Evolutionary conservation across 2,888 invertebrate genomes (phyloP), one percentile per base, ranked within the genome.

Genomic region (Sphaerophoria taeniata): DNA sequence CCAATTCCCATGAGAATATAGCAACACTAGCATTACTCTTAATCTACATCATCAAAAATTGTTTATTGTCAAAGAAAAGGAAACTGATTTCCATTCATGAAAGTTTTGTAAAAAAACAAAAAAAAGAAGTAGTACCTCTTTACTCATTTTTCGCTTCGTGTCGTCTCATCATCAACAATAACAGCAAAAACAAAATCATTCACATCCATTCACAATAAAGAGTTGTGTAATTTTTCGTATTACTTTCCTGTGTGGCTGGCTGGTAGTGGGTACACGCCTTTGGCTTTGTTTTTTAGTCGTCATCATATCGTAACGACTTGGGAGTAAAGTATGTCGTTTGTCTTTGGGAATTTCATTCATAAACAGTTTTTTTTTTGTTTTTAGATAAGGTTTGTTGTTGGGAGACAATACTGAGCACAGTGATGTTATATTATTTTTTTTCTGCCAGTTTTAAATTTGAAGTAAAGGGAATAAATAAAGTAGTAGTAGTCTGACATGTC

Each of bases 41-140:
- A 14, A 12, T 49, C 7, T 65, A 49, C 47, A 53, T 67, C 67
- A 43, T 67, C 53, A 31, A 45, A 34, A 34, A 31, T 65, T 73
- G 24, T 24, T 74, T 34, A 36, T 78, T 81, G 65, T 76, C 75
- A 71, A 72, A 76, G 58, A 76, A 67, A 67, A 79, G 78, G 70
- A 74, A 71, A 79, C 78, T 65, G 74, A 83, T 79, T 83, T 84
- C 79, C 83, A 84, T 84, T 79, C 79, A 79, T 79, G 79, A 79
- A 83, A 77, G 24, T 16, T 83, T 77, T 67, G 69, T 77, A 49
- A 72, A 43, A 3, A 56, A 14, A 16, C 7, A 39, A 5, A 58
- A 58, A 9, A 34, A 51, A 73, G 31, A 77, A 73, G 69, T 55
- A 70, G 58, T 71, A 78, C 53, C 51, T 74, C 78, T 83, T 83